phyloP scores from a whole-genome alignment of 2,113 vertebrate species.

The Orcinus orca region DNA sequence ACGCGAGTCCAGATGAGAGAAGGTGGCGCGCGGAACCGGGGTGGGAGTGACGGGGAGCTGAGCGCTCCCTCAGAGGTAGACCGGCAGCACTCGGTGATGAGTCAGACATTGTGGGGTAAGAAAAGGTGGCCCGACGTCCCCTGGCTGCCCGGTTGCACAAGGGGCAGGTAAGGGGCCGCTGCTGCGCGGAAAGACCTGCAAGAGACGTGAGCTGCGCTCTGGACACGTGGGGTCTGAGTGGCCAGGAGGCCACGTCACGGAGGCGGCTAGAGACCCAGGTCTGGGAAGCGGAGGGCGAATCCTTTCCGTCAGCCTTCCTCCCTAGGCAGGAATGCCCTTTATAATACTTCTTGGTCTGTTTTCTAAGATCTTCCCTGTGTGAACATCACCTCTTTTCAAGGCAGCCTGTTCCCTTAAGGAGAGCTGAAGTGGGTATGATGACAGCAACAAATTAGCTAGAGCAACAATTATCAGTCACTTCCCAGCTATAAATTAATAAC shows the following conservation, averaged over 20 bases:
- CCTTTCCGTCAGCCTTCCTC: neutral
- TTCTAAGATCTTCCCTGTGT: neutral
- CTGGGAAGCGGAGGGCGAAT: rapidly evolving
- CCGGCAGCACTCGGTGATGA: neutral
- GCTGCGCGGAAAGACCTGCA: rapidly evolving
- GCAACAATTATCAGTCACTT: neutral
- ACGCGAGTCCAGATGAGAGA: neutral
- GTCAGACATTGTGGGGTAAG: neutral
- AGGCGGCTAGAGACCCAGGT: neutral
- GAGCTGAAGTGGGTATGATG: rapidly evolving
- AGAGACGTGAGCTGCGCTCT: rapidly evolving
- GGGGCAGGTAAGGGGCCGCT: rapidly evolving
- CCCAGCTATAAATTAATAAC: neutral
- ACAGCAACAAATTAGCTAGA: neutral
- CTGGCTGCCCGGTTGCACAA: neutral
- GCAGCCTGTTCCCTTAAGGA: neutral
- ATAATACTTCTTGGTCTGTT: neutral
- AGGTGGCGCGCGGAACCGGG: rapidly evolving
- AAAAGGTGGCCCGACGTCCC: neutral
- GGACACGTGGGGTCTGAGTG: rapidly evolving
- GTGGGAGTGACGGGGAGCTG: rapidly evolving
- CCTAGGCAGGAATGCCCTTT: rapidly evolving
- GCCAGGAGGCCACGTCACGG: rapidly evolving
- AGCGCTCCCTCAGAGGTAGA: rapidly evolving
- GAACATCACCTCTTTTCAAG: neutral